Percentiles rank a stretch among this genome's conserved stretches.
phyloP scores from a whole-genome alignment of 1,140 invertebrate genomes.

The Drosophila sucinea region DNA sequence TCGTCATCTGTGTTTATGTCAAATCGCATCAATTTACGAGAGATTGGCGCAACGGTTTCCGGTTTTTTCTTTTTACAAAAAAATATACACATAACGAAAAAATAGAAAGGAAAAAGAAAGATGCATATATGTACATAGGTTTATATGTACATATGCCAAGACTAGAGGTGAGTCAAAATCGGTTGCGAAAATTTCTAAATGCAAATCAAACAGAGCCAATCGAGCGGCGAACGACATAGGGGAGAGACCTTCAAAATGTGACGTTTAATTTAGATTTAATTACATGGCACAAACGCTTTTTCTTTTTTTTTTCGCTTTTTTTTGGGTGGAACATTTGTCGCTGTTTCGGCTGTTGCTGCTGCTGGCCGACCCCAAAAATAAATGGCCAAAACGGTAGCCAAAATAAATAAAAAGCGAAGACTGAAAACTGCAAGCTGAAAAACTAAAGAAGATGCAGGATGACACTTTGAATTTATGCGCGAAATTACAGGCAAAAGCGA shows the following conservation, averaged over 20 bases:
- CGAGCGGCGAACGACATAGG: constrained; percentile 62
- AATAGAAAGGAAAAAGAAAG: constrained; percentile 33
- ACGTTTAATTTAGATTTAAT: constrained; percentile 81
- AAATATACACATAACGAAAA: constrained; percentile 19
- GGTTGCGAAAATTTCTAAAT: constrained; percentile 44
- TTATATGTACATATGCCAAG: constrained; percentile 20
- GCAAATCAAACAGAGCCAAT: constrained; percentile 63
- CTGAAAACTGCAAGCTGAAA: constrained; percentile 6
- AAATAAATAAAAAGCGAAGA: constrained; percentile 50
- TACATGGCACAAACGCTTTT: constrained; percentile 61
- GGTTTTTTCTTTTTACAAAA: constrained; percentile 43
- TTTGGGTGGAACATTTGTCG: constrained; percentile 18
- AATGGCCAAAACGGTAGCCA: constrained; percentile 43
- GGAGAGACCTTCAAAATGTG: constrained; percentile 74
- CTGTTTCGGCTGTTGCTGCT: neutral
- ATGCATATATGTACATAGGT: constrained; percentile 7
- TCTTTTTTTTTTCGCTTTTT: constrained; percentile 9
- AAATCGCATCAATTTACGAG: constrained; percentile 73
- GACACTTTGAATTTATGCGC: constrained; percentile 74
- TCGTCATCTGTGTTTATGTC: constrained; percentile 60
- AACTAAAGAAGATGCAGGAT: constrained; percentile 38
- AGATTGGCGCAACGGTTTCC: constrained; percentile 75
- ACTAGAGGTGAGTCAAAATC: constrained; percentile 58
- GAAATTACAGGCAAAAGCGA: constrained; percentile 75
- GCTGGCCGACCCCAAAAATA: constrained; percentile 27